phyloP scores from a whole-genome alignment of 2,797 vertebrate species.

The Macrochelys suwanniensis region DNA sequence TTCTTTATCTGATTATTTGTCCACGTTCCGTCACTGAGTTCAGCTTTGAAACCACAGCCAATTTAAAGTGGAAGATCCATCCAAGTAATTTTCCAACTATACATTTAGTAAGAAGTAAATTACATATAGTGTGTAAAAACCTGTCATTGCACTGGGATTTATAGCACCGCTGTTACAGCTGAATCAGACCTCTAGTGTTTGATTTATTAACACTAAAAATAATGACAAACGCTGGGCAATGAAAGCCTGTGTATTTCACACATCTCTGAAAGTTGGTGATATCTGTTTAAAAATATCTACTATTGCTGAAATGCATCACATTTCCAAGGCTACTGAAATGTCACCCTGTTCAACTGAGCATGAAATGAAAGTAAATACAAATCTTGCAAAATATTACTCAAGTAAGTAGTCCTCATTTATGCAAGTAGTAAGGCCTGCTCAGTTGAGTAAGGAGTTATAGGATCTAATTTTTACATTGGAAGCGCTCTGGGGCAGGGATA shows the following conservation, averaged over 20 bases:
- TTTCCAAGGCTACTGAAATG: not conserved
- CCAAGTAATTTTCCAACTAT: slow-evolving; percentile 22
- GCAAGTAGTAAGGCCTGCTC: not conserved
- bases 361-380: not conserved
- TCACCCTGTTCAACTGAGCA: not conserved
- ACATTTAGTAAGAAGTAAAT: slow-evolving; percentile 48
- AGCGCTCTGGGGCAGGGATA: not conserved
- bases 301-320: slow-evolving; percentile 10
- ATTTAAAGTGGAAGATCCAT: slow-evolving; percentile 15
- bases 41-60: slow-evolving; percentile 34
- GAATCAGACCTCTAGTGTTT: slow-evolving; percentile 19
- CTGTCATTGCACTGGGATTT: slow-evolving; percentile 29
- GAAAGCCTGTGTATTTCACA: not conserved
- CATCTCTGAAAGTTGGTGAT: not conserved
- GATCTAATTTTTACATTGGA: not conserved
- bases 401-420: not conserved
- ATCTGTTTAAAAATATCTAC: not conserved
- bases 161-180: not conserved
- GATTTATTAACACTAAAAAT: slow-evolving; percentile 8
- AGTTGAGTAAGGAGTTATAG: not conserved
- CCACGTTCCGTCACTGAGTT: not conserved
- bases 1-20: not conserved
- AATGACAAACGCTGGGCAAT: not conserved
- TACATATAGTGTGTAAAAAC: slow-evolving; percentile 4
- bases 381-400: not conserved